A percentile compares a stretch with the other conserved stretches of the same genome.
These are phyloP conservation scores for Aspidoscelis tigris DNA, from an alignment of 2,113 vertebrate species.

Conservation along the genomic window DNA sequence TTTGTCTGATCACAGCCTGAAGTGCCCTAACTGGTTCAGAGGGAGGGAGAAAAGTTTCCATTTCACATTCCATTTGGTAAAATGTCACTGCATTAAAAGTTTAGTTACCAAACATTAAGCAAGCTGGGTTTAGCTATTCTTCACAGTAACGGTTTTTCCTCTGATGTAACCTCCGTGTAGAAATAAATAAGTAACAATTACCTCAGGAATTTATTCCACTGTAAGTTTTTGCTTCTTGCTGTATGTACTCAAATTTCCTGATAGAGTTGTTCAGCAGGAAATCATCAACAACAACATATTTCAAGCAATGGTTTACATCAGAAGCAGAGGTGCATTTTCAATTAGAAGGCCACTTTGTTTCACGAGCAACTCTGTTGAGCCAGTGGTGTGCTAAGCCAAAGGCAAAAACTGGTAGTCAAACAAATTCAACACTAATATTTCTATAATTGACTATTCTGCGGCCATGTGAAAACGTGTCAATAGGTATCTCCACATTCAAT, in stretches of 20 bases:
- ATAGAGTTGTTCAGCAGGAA: not conserved
- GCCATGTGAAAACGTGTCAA: too few relatives aligned
- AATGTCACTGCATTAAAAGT: not conserved
- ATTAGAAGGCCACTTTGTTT: too few relatives aligned
- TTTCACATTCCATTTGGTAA: not conserved
- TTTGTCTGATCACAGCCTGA: too few relatives aligned
- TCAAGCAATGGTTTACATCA: not conserved
- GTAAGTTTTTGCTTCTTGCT: not conserved
- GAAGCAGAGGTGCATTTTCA: too few relatives aligned
- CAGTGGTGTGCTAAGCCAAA: too few relatives aligned
- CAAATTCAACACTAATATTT: too few relatives aligned
- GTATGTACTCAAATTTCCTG: not conserved
- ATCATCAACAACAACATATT: not conserved
- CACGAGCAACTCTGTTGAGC: too few relatives aligned
- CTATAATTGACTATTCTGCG: too few relatives aligned
- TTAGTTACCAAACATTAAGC: not conserved
- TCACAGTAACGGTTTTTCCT: not conserved
- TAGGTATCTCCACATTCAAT: too few relatives aligned
- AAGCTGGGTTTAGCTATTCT: not conserved
- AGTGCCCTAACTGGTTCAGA: not conserved
- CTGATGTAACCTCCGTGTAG: not conserved
- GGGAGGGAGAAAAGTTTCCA: not conserved
- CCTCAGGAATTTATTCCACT: not conserved
- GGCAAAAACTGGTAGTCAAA: too few relatives aligned
- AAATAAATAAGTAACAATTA: not conserved